Evolutionary conservation across 2,888 invertebrate species (phyloP), one percentile per base, ranked within the genome.

Genomic region (Labia minor): DNA sequence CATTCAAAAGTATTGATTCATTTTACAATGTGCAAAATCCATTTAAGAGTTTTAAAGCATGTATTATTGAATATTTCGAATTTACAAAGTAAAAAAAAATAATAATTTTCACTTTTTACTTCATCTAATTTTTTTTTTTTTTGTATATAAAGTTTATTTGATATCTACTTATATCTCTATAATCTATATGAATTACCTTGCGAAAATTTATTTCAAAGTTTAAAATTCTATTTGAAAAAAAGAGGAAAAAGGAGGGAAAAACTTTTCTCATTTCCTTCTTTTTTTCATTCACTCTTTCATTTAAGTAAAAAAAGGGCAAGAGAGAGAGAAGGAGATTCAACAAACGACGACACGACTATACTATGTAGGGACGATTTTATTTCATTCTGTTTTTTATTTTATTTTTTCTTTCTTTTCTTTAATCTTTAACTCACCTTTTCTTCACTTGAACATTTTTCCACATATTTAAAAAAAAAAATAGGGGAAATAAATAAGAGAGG

Each of bases 381-480:
- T 33, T 37, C 61, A 67, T 69, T 68, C 63, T 65, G 37, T 61
- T 63, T 26, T 18, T 65, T 49, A 21, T 65, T 67, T 65, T 67
- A 21, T 67, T 65, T 67, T 65, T 63, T 49, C 49, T 49, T 49
- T 49, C 49, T 49, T 65, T 63, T 68, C 67, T 64, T 65, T 68
- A 37, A 63, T 65, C 65, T 67, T 68, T 68, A 65, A 65, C 64
- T 63, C 67, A 65, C 67, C 65, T 49, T 68, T 65, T 63, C 61
- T n/a, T 61, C 61, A 61, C 49, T 62, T 63, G n/a, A n/a, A 33
- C 14, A 11, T 65, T n/a, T 66, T 18, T 33, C 37, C 4, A 66
- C 37, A 37, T 61, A 16, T 61, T 65, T 20, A 16, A 61, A 18
- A 61, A 19, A 65, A 26, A 66, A n/a, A n/a, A n/a, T n/a, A n/a